Base-by-base conservation (phyloP, 2,888 invertebrate genomes). In the Hyposoter didymator region DNA sequence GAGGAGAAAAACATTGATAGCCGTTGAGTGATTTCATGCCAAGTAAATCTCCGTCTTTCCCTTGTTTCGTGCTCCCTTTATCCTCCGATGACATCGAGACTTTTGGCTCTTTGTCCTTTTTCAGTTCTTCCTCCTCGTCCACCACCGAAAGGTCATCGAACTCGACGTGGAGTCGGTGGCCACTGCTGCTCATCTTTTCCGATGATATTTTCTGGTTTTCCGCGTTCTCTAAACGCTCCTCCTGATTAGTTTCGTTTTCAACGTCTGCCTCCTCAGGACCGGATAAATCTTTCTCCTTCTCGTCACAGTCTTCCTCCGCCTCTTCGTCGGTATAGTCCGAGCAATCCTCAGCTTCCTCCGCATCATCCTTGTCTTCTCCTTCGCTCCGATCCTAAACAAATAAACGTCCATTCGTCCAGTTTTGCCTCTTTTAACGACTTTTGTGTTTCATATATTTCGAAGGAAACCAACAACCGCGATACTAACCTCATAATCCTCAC, bases 141-240 rank as follows among this genome's bases (percentile, higher is more conserved):
- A 97, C 97, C 35, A 97, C 96, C 83, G 96, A 96, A 70, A 97
- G 95, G 92, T 97, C 96, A 93, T 97, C 97, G 94, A 97, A 97
- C 82, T 94, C 94, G 5, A 92, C 91, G 82, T 91, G 91, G 22
- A 92, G 81, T 49, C 93, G 90, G 81, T 92, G 91, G 73, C 90
- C 69, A 83, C 85, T 85, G 70, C 82, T 91, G 84, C 88, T 90
- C 89, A 91, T 90, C 74, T 92, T 95, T 95, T 89, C 96, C 94
- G 90, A 94, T 90, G 90, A 95, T 90, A 92, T 94, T 94, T 92
- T 95, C 92, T 92, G 95, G 87, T 93, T 95, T 80, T 93, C 93
- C 19, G 90, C 93, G 89, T 92, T 92, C 47, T 93, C 93, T 86
- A 93, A 81, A 62, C 90, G 89, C 79, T 93, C 94, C 28, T 91